These are phyloP conservation scores for Oophaga pumilio DNA, from an alignment of 2,113 vertebrate genomes.

Conservation along the genomic window DNA sequence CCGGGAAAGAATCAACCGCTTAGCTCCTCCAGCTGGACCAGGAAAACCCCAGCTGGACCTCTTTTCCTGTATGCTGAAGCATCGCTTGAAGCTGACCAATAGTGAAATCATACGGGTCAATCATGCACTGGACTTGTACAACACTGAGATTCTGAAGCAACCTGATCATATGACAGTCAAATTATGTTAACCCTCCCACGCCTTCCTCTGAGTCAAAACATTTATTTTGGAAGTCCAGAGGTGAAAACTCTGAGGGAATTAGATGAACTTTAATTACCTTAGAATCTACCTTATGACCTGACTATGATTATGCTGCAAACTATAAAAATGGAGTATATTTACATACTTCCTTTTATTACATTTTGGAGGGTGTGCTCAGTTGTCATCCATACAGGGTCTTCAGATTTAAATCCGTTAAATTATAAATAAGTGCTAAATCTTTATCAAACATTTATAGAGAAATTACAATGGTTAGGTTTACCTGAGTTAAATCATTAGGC, in stretches of 20 bases:
- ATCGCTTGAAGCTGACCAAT: slow-evolving; percentile 97
- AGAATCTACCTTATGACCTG: slow-evolving; percentile 43
- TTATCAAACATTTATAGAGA: background rate
- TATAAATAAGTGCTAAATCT: background rate
- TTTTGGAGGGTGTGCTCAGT: background rate
- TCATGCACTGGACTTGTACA: slow-evolving; percentile 98
- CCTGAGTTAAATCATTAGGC: background rate
- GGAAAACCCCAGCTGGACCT: slow-evolving; percentile 97
- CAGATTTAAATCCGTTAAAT: background rate
- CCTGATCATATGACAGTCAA: slow-evolving; percentile 97
- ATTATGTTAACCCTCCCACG: slow-evolving; percentile 84
- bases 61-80: slow-evolving; percentile 99
- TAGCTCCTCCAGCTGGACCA: slow-evolving; percentile 91
- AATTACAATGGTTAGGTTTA: background rate
- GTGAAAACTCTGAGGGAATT: slow-evolving; percentile 29
- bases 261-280: slow-evolving; percentile 39
- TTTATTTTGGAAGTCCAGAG: slow-evolving; percentile 36
- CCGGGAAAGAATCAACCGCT: slow-evolving; percentile 96
- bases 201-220: slow-evolving; percentile 21
- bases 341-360: slow-evolving; percentile 42
- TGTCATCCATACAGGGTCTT: background rate
- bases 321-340: slow-evolving; percentile 41
- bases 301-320: slow-evolving; percentile 47
- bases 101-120: slow-evolving; percentile 98
- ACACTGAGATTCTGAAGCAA: slow-evolving; percentile 98